Evolutionary conservation across 2,113 vertebrate species (phyloP).

Genomic region (Microtus ochrogaster): DNA sequence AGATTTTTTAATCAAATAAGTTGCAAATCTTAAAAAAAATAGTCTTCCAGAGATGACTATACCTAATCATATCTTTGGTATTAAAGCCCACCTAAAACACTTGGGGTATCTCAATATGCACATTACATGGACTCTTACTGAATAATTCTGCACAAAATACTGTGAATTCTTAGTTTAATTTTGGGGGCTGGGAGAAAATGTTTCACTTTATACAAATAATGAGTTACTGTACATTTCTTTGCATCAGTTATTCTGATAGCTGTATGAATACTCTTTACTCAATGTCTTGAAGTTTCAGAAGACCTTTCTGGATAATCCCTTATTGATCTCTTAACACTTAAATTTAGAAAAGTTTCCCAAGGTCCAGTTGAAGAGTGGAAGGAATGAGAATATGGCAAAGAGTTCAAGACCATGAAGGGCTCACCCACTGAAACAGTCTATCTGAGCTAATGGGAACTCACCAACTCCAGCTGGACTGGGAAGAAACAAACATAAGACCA

Average conservation of each 20-base stretch:
- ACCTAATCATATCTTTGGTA: not conserved
- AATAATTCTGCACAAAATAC: not conserved
- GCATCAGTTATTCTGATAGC: not conserved
- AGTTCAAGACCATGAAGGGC: too few relatives aligned
- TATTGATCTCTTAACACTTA: not conserved
- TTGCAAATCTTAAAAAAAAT: not conserved
- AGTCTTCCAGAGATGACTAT: not conserved
- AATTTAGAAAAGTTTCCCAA: not conserved
- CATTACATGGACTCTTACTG: not conserved
- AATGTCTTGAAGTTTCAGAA: not conserved
- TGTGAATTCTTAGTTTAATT: not conserved
- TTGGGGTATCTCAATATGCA: not conserved
- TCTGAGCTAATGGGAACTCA: too few relatives aligned
- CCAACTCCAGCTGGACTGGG: too few relatives aligned
- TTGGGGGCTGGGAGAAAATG: not conserved
- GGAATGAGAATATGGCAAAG: too few relatives aligned
- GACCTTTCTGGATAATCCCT: not conserved
- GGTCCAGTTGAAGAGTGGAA: too few relatives aligned
- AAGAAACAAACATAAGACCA: too few relatives aligned
- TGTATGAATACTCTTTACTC: not conserved
- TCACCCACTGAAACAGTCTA: too few relatives aligned
- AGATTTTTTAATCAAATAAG: not conserved
- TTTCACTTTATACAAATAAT: constrained; percentile 20
- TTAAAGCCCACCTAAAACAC: not conserved
- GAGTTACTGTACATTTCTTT: not conserved